Evolutionary conservation across 2,113 vertebrate genomes (phyloP).

Genomic region (Indicator maculatus): DNA sequence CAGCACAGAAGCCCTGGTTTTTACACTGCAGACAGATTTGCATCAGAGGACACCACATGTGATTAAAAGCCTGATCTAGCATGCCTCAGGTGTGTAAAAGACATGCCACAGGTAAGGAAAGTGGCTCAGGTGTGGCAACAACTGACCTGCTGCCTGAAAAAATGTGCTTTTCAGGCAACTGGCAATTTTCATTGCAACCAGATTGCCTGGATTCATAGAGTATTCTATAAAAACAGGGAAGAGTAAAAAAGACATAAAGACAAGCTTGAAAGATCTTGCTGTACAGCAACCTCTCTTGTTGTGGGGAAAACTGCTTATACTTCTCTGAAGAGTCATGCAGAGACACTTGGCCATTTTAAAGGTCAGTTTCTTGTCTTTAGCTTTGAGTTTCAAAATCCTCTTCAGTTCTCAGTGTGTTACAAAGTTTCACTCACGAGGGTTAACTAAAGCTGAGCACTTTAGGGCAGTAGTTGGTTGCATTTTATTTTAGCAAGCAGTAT

Average conservation of each 20-base stretch:
- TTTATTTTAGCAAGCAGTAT: not conserved
- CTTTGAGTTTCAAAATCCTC: not conserved
- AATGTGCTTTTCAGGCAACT: not conserved
- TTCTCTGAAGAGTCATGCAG: not conserved
- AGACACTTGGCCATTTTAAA: not conserved
- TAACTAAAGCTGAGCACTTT: not conserved
- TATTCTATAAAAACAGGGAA: not conserved
- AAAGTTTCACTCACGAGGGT: not conserved
- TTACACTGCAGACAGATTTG: constrained; percentile 59
- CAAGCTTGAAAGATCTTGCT: not conserved
- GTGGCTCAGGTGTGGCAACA: not conserved
- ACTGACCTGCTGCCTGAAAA: not conserved
- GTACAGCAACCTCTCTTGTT: not conserved
- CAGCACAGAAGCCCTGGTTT: constrained; percentile 54
- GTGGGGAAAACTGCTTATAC: not conserved
- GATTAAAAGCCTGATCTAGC: not conserved
- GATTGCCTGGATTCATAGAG: not conserved
- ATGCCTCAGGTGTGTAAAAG: constrained; percentile 28
- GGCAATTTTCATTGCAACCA: not conserved
- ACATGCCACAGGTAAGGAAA: constrained; percentile 23
- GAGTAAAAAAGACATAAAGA: not conserved
- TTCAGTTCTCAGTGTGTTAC: not conserved
- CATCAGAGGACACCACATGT: constrained; percentile 11
- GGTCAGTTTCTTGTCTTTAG: not conserved
- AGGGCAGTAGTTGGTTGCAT: not conserved